phyloP scores from a whole-genome alignment of 2,797 vertebrate genomes.

The Melanotaenia boesemani region DNA sequence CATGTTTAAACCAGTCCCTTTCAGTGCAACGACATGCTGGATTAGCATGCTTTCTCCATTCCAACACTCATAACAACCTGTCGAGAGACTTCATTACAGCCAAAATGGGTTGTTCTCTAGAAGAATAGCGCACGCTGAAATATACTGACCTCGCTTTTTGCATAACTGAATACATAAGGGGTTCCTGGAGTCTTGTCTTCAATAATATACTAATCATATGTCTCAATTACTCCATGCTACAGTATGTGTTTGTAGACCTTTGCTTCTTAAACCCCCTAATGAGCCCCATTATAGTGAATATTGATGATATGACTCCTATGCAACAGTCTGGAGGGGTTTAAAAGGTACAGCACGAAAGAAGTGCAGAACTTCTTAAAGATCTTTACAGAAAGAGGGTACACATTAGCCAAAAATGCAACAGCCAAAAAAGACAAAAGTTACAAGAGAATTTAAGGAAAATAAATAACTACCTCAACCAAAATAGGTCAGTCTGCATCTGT shows the following conservation, averaged over 20 bases:
- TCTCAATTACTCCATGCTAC: slow-evolving; percentile 37
- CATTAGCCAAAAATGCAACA: neutral
- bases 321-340: slow-evolving; percentile 44
- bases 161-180: slow-evolving; percentile 50
- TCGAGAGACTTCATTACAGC: slow-evolving; percentile 60
- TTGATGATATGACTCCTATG: slow-evolving; percentile 43
- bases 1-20: slow-evolving; percentile 23
- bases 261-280: slow-evolving; percentile 24
- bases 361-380: slow-evolving; percentile 4
- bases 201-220: slow-evolving; percentile 33
- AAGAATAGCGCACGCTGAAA: slow-evolving; percentile 46
- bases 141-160: slow-evolving; percentile 44
- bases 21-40: slow-evolving; percentile 33
- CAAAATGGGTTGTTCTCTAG: slow-evolving; percentile 52
- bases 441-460: neutral
- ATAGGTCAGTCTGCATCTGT: neutral
- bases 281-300: slow-evolving; percentile 26
- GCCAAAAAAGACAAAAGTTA: too few species aligned
- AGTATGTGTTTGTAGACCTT: slow-evolving; percentile 2
- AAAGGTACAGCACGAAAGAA: slow-evolving; percentile 43
- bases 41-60: slow-evolving; percentile 60
- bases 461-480: slow-evolving; percentile 12
- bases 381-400: neutral
- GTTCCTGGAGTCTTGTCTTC: slow-evolving; percentile 21
- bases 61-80: slow-evolving; percentile 35